Evolutionary conservation across 2,113 vertebrate species (phyloP).

Genomic region (Aleadryas rufinucha): DNA sequence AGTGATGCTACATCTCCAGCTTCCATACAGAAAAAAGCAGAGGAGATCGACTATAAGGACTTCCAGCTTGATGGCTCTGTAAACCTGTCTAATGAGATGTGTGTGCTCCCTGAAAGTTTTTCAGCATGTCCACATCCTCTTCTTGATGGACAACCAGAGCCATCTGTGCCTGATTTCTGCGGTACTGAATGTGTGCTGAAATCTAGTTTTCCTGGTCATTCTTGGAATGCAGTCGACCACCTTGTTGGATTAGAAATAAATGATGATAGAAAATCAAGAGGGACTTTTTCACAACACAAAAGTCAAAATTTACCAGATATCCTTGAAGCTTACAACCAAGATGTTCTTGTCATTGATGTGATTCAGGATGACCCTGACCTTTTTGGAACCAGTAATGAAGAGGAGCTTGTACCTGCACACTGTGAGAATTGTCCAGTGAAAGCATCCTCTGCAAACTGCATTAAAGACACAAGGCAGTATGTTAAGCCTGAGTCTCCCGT

Average conservation of each 20-base stretch:
- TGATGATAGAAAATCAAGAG: not conserved
- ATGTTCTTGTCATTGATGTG: slow-evolving; percentile 85
- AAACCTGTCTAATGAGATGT: not conserved
- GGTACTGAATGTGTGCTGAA: not conserved
- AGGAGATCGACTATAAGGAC: not conserved
- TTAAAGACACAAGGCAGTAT: not conserved
- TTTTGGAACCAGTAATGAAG: slow-evolving; percentile 71
- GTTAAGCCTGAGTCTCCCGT: not conserved
- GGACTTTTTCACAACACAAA: slow-evolving; percentile 11
- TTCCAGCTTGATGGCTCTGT: not conserved
- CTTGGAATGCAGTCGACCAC: not conserved
- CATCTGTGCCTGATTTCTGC: not conserved
- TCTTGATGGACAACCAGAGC: not conserved
- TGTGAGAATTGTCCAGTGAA: not conserved
- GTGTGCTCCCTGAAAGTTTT: not conserved
- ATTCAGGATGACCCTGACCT: slow-evolving; percentile 88
- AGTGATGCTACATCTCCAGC: not conserved
- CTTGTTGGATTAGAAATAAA: slow-evolving; percentile 4
- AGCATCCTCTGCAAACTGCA: not conserved
- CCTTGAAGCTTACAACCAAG: slow-evolving; percentile 83
- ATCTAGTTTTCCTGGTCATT: not conserved
- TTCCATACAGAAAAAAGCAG: not conserved
- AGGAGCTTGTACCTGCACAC: slow-evolving; percentile 11
- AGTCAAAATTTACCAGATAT: slow-evolving; percentile 67
- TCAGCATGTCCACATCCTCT: not conserved